Evolutionary conservation across 2,113 vertebrate species (phyloP).

Genomic region (Noctilio leporinus): DNA sequence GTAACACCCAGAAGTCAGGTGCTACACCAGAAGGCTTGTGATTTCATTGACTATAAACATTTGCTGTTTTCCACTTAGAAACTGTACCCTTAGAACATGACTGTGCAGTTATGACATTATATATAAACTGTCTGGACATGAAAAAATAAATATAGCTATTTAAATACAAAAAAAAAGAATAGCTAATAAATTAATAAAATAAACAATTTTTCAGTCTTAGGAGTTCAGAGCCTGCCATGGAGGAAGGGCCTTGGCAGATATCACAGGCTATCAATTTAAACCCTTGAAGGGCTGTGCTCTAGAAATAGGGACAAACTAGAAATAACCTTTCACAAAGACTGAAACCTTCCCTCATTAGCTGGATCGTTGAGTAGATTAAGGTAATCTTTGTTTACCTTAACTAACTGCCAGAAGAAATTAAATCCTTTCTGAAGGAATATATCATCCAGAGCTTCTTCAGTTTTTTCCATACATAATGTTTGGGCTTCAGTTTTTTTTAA

Average conservation of each 20-base stretch:
- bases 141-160: slow-evolving; percentile 93
- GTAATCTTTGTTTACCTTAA: not conserved
- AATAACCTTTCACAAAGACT: not conserved
- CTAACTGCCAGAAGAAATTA: not conserved
- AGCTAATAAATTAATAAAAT: not conserved
- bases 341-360: not conserved
- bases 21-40: slow-evolving; percentile 61
- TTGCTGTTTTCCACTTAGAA: slow-evolving; percentile 79
- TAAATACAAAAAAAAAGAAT: slow-evolving; percentile 93
- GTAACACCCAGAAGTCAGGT: not conserved
- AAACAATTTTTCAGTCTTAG: not conserved
- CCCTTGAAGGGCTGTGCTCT: not conserved
- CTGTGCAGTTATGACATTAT: slow-evolving; percentile 79
- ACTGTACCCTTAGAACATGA: slow-evolving; percentile 78
- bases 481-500: not conserved
- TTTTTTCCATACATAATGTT: not conserved
- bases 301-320: not conserved
- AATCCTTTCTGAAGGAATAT: not conserved
- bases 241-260: not conserved
- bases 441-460: not conserved
- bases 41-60: slow-evolving; percentile 88
- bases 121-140: slow-evolving; percentile 80
- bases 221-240: not conserved
- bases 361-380: not conserved
- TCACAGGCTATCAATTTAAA: not conserved